A percentile compares a stretch with the other conserved stretches of the same genome.
These are phyloP conservation scores for Dromaius novaehollandiae DNA, from an alignment of 2,113 vertebrate genomes.

Conservation along the genomic window DNA sequence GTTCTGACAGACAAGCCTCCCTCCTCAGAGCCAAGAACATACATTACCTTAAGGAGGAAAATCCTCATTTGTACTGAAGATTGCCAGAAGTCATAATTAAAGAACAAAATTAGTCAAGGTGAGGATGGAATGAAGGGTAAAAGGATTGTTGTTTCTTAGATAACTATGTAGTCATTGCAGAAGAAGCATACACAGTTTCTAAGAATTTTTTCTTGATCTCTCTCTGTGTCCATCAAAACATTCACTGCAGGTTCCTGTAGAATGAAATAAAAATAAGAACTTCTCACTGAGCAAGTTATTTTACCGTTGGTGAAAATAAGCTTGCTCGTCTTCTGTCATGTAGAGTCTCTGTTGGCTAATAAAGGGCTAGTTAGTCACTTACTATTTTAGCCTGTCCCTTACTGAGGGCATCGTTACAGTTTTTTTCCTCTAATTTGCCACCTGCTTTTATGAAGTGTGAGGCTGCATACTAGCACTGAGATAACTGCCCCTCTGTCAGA, in stretches of 20 bases:
- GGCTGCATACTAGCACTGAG: not conserved
- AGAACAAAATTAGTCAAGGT: constrained; percentile 51
- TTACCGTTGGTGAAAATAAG: not conserved
- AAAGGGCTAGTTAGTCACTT: not conserved
- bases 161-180: not conserved
- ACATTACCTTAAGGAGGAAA: constrained; percentile 61
- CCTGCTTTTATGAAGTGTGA: not conserved
- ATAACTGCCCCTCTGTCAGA: not conserved
- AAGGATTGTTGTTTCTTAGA: constrained; percentile 28
- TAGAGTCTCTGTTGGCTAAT: not conserved
- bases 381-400: not conserved
- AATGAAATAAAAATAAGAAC: not conserved
- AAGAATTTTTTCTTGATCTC: not conserved
- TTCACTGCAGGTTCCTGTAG: not conserved
- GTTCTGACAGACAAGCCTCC: constrained; percentile 61
- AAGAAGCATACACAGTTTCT: not conserved
- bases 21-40: constrained; percentile 62
- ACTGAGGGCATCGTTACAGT: not conserved
- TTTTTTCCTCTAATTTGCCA: not conserved
- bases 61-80: constrained; percentile 58
- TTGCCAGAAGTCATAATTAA: constrained; percentile 66
- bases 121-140: constrained; percentile 27
- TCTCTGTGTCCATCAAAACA: not conserved
- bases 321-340: not conserved
- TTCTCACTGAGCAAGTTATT: not conserved